Evolutionary conservation across 2,797 vertebrate genomes (phyloP), one percentile per base, ranked within the genome.

Genomic region (Threskiornis aethiopicus): DNA sequence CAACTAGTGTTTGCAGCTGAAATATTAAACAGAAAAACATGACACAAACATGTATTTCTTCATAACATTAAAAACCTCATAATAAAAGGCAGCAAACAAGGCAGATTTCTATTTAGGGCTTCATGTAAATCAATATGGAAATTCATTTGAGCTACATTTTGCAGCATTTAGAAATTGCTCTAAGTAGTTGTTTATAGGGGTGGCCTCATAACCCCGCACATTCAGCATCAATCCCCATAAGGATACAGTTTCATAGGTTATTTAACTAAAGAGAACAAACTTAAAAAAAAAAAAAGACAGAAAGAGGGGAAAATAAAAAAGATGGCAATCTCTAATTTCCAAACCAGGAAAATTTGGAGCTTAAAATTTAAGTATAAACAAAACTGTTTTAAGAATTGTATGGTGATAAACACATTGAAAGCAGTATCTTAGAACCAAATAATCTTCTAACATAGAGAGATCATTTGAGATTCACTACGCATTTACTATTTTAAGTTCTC

Each of bases 1-100:
- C 99, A 99, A 97, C 99, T 99, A 6, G 99, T 99, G 97, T 99
- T 99, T 69, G 99, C 99, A 96, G 98, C 98, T 98, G 78, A 75
- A 96, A 96, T 1, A 16, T 20, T 24, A 25, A 90, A 28, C 59
- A 73, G 33, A 58, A 51, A 33, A 54, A 57, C 2, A 18, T 7
- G 37, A n/a, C 55, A 82, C 24, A 70, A 47, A 55, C 29, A 4
- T 1, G 1, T 4, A 21, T 47, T n/a, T 35, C 25, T 44, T 54
- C n/a, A 10, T 14, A 39, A 41, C 25, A 28, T 47, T 66, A 54
- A 54, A 37, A 19, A 22, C 17, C 41, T 39, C 11, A 1, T 2
- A 61, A 15, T 4, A 22, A 22, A 17, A 25, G 24, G 55, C 25
- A 85, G 41, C 20, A 57, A 44, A 26, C 22, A 2, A 75, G 41